These are phyloP conservation scores for Aythya baeri DNA, from an alignment of 2,113 vertebrate species.

Conservation along the genomic window DNA sequence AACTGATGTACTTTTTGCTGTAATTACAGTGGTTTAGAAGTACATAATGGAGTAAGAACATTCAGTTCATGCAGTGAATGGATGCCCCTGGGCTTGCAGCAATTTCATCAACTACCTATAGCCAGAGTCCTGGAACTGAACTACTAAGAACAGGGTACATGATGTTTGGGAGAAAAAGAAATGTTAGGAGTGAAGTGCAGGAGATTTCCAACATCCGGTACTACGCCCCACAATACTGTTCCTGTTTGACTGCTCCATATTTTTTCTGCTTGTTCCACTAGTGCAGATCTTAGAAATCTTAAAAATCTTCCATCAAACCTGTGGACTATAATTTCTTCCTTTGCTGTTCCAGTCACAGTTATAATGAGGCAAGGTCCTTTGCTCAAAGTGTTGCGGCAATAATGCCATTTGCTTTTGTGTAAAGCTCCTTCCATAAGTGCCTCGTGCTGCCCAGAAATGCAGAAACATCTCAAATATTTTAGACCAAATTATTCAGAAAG, in stretches of 20 bases:
- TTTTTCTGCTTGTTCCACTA: neutral
- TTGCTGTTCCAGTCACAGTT: neutral
- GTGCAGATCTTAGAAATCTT: neutral
- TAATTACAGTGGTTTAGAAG: neutral
- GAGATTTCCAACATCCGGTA: neutral
- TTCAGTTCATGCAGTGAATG: neutral
- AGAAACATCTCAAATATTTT: neutral
- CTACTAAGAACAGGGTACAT: neutral
- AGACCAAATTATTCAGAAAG: neutral
- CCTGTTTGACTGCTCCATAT: neutral
- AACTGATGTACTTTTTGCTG: neutral
- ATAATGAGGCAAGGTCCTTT: neutral
- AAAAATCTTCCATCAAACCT: neutral
- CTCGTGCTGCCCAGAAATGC: neutral
- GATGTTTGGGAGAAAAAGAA: neutral
- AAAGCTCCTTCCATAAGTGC: neutral
- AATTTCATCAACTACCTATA: neutral
- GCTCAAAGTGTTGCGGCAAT: neutral
- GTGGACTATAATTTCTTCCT: neutral
- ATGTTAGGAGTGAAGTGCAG: neutral
- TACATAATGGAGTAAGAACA: neutral
- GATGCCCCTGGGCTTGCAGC: neutral
- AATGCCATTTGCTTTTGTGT: neutral
- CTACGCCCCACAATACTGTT: neutral
- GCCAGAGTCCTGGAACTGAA: neutral